Evolutionary conservation across 2,113 vertebrate species (phyloP), one percentile per base, ranked within the genome.

Genomic region (Etheostoma cragini): DNA sequence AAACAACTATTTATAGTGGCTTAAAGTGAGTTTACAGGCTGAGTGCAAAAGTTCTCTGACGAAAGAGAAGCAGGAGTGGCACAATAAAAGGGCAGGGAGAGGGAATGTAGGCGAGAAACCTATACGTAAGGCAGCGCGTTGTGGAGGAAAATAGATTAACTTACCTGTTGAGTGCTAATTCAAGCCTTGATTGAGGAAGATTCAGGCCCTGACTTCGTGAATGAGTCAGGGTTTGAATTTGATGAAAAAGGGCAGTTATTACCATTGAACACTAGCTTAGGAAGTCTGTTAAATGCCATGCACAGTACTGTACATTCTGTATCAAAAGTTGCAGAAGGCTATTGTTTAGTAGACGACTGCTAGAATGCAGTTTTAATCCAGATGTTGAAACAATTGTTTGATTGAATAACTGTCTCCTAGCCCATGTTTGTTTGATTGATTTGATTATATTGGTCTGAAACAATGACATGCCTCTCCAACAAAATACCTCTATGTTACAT

Each of bases 181-280:
- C 45, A 54, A 81, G 62, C 33, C 19, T 17, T 30, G 61, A 76
- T 52, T 74, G 58, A 72, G 38, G 38, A 46, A 75, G 71, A 87
- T 53, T 83, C 67, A 70, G 19, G 1, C 8, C 8, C 54, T 45
- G 49, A 64, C n/a, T 24, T 64, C 1, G 4, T 65, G 70, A 63
- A 75, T 87, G 63, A 79, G 79, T 81, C 78, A 68, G 1, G 5
- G 33, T 24, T 15, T 46, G 17, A 65, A 33, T 45, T 42, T 21
- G 56, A 4, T 50, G 8, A 58, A 72, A 6, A 49, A 65, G 14
- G 13, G 7, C 30, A 45, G 24, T 56, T 4, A 77, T 78, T 65
- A 56, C 6, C 4, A 54, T 35, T 61, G 3, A 69, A 46, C 22
- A 12, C 35, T 24, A 5, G 8, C 30, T 35, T 24, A 24, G 14